Evolutionary conservation across 2,797 vertebrate genomes (phyloP).

Genomic region (Typhlichthys eigenmanni): DNA sequence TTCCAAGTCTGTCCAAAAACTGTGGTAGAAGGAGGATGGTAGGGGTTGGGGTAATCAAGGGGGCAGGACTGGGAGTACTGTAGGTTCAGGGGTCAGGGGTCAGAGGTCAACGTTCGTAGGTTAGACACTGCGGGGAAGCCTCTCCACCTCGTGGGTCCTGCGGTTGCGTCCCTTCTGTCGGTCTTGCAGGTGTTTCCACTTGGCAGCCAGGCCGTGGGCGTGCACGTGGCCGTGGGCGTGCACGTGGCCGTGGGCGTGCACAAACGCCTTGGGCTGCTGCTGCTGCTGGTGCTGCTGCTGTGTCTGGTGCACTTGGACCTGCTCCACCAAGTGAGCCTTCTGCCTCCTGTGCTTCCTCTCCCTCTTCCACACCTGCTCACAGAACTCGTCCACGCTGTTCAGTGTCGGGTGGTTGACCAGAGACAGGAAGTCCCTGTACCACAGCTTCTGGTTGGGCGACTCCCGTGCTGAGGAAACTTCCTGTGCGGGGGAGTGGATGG

Average conservation of each 20-base stretch:
- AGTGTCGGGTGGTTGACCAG: constrained; percentile 95
- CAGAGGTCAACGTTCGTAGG: constrained; percentile 40
- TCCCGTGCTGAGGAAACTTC: constrained; percentile 80
- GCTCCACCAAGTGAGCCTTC: constrained; percentile 79
- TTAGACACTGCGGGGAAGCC: constrained; percentile 97
- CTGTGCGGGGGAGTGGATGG: constrained; percentile 64
- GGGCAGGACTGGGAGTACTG: constrained; percentile 32
- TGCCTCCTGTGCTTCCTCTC: constrained; percentile 92
- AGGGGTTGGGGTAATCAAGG: constrained; percentile 41
- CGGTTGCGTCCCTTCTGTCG: constrained; percentile 97
- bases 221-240: constrained; percentile 58
- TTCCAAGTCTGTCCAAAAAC: constrained; percentile 66
- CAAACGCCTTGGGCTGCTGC: constrained; percentile 50
- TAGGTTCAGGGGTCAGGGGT: constrained; percentile 30
- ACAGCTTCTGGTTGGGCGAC: constrained; percentile 88
- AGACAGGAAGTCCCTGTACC: constrained; percentile 99
- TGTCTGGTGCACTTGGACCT: constrained; percentile 65
- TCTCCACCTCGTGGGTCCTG: constrained; percentile 98
- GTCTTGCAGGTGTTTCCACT: constrained; percentile 98
- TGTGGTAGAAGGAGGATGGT: constrained; percentile 77
- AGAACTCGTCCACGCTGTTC: constrained; percentile 97
- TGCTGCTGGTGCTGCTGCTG: constrained; percentile 50
- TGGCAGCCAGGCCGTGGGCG: constrained; percentile 75
- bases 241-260: constrained; percentile 49
- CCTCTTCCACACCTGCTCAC: constrained; percentile 98